Evolutionary conservation across 2,888 invertebrate genomes (phyloP).

Genomic region (Polylopha cassiicola): DNA sequence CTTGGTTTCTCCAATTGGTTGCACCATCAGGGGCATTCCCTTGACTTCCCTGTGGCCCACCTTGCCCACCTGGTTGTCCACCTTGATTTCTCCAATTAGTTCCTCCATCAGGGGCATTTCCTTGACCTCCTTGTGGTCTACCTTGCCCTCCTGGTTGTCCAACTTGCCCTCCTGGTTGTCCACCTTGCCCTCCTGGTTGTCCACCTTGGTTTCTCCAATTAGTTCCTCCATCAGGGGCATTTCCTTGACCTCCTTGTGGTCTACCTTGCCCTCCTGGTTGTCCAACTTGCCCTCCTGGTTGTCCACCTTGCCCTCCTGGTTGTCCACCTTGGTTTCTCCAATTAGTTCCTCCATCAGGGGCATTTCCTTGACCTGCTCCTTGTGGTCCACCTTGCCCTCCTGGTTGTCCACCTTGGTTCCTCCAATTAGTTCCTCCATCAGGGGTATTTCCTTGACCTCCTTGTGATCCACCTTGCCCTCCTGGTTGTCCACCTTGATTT

Average conservation of each 20-base stretch:
- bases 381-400: too few species aligned
- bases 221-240: too few species aligned
- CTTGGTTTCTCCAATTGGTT: slow-evolving; percentile 2
- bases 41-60: neutral
- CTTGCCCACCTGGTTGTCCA: slow-evolving; percentile 22
- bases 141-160: slow-evolving; percentile 15
- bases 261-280: slow-evolving; percentile 8
- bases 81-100: slow-evolving; percentile 4
- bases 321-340: neutral
- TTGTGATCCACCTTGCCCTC: slow-evolving; percentile 4
- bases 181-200: neutral
- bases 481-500: slow-evolving; percentile 17
- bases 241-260: slow-evolving; percentile 4
- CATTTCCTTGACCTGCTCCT: neutral
- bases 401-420: too few species aligned
- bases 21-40: slow-evolving; percentile 4
- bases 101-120: slow-evolving; percentile 5
- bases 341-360: neutral
- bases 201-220: slow-evolving; percentile 5
- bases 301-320: neutral
- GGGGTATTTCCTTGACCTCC: too few species aligned
- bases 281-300: neutral
- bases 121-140: neutral
- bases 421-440: too few species aligned
- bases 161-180: slow-evolving; percentile 1